phyloP scores from a whole-genome alignment of 2,797 vertebrate species.

The Enteromius afrohamiltoni region DNA sequence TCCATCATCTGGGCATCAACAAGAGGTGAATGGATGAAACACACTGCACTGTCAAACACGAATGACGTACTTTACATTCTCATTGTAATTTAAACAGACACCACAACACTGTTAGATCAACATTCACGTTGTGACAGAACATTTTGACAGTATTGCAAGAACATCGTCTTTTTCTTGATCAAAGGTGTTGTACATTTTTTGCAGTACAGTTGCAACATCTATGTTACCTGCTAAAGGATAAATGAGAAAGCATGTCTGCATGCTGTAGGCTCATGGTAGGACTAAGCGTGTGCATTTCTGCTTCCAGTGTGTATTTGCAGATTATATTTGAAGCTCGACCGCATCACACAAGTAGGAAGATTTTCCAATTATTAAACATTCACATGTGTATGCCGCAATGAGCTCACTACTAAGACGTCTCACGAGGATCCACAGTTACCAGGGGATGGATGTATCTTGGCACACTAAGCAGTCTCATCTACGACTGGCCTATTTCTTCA shows the following conservation, averaged over 20 bases:
- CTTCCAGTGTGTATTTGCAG: slow-evolving; percentile 10
- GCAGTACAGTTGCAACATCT: slow-evolving; percentile 33
- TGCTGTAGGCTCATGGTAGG: slow-evolving; percentile 20
- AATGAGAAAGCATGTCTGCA: slow-evolving; percentile 38
- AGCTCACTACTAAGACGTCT: slow-evolving; percentile 30
- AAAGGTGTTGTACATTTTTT: slow-evolving; percentile 21
- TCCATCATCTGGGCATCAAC: not conserved
- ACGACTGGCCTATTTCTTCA: slow-evolving; percentile 53
- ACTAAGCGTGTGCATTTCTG: not conserved
- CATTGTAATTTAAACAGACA: slow-evolving; percentile 45
- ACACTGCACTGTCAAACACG: slow-evolving; percentile 29
- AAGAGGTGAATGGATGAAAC: slow-evolving; percentile 23
- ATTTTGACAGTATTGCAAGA: slow-evolving; percentile 44
- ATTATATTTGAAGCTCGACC: slow-evolving; percentile 33
- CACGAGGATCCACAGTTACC: slow-evolving; percentile 27
- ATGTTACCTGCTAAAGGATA: slow-evolving; percentile 27
- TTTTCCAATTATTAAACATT: slow-evolving; percentile 31
- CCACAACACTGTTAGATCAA: slow-evolving; percentile 50
- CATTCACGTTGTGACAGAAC: slow-evolving; percentile 52
- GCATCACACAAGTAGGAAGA: slow-evolving; percentile 32
- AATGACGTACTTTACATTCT: slow-evolving; percentile 48
- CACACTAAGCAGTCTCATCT: slow-evolving; percentile 52
- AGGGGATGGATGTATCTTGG: slow-evolving; percentile 55
- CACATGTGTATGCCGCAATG: slow-evolving; percentile 19
- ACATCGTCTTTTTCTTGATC: slow-evolving; percentile 13